Evolutionary conservation across 30 jellyfish, hydroid and myxozoan species (phyloP).

Genomic region (Pseudorhiza aurosa): DNA sequence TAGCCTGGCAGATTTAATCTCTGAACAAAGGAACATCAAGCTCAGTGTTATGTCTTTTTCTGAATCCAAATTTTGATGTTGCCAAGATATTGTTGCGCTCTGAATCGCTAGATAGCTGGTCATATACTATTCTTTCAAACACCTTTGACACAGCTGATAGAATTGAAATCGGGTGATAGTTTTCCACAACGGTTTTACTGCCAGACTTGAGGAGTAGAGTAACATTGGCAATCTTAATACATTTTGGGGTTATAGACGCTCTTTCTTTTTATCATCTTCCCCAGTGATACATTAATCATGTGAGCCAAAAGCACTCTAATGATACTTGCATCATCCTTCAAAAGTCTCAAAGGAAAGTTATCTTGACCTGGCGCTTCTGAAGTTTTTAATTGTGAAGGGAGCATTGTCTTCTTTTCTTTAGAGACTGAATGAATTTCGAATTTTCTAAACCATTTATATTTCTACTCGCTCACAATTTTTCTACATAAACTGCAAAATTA

Average conservation of each 20-base stretch:
- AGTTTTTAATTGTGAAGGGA: slow-evolving; percentile 5
- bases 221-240: slow-evolving; percentile 44
- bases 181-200: not conserved
- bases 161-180: slow-evolving; percentile 54
- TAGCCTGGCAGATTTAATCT: slow-evolving; percentile 38
- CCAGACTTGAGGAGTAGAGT: slow-evolving; percentile 62
- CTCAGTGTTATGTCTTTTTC: slow-evolving; percentile 45
- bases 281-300: not conserved
- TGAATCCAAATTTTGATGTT: slow-evolving; percentile 65
- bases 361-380: slow-evolving; percentile 43
- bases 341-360: slow-evolving; percentile 16
- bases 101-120: slow-evolving; percentile 32
- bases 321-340: slow-evolving; percentile 23
- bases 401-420: slow-evolving; percentile 8
- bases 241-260: not conserved
- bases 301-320: slow-evolving; percentile 7
- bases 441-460: no score
- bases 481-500: no score
- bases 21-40: slow-evolving; percentile 42
- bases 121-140: slow-evolving; percentile 57
- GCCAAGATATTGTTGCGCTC: slow-evolving; percentile 24
- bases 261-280: no score
- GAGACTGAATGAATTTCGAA: slow-evolving; percentile 22
- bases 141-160: slow-evolving; percentile 59
- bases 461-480: no score